Evolutionary conservation across 1,140 invertebrate species (phyloP), one percentile per base, ranked within the genome.

Genomic region (Anthonomus grandis): DNA sequence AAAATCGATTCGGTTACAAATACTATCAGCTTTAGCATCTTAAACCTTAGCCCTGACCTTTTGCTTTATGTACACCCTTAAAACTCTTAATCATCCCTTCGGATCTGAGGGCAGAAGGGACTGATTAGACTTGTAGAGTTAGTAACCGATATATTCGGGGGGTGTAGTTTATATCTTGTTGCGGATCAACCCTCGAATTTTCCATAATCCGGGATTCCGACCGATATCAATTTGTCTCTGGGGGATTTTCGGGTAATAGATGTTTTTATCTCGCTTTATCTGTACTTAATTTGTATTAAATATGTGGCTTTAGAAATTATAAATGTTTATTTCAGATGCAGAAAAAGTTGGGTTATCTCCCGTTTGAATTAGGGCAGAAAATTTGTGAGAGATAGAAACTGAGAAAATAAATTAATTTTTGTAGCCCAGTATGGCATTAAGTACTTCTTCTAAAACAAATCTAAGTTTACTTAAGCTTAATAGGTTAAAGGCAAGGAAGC

Each of bases 141-240:
- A 46, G 59, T 55, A 60, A 60, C 59, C 59, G 59, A 60, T 60
- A 60, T n/a, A n/a, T 60, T 52, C 34, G 22, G 22, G 52, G 45
- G 44, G 34, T 39, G 59, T 36, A n/a, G n/a, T n/a, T n/a, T n/a
- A n/a, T n/a, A 59, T 54, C 50, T 52, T 18, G 19, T 31, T 22
- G 46, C 36, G 42, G 42, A 57, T 60, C 56, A 54, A 60, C 63
- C 64, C 57, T 57, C 54, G 55, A 46, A 59, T 61, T 68, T 68
- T 68, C 66, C 66, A 61, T 68, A 68, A 68, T 68, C 66, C 66
- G 5, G 64, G 66, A 66, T 66, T 68, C 63, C 31, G 60, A 57
- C 54, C 62, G 65, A 68, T 68, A 68, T 66, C 66, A 68, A 68
- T 68, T 68, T 68, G 66, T 68, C 66, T 61, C 55, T 44, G 48